Percentiles rank a stretch among this genome's conserved stretches.
phyloP scores from a whole-genome alignment of 2,888 invertebrate species.

The Agonopterix heracliana region DNA sequence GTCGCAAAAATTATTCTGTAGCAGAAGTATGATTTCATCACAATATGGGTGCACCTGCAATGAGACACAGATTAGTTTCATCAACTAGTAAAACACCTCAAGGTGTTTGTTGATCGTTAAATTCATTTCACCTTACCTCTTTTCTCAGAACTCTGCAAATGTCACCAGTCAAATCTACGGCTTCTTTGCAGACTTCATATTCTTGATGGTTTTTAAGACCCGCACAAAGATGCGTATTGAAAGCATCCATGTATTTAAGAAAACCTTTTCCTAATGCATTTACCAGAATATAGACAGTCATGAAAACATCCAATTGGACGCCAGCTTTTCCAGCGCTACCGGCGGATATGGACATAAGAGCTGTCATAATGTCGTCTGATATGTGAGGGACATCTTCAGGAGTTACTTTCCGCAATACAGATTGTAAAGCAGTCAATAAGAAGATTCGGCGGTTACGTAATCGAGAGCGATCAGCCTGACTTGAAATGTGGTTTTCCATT shows the following conservation, averaged over 20 bases:
- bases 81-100: too few relatives aligned
- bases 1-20: constrained; percentile 94
- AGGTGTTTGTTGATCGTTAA: too few relatives aligned
- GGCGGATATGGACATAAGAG: constrained; percentile 95
- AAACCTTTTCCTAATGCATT: constrained; percentile 96
- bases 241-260: constrained; percentile 97
- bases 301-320: constrained; percentile 98
- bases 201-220: constrained; percentile 97
- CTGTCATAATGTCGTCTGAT: constrained; percentile 97
- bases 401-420: constrained; percentile 95
- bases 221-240: constrained; percentile 93
- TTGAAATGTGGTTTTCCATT: constrained; percentile 93
- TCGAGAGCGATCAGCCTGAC: constrained; percentile 91
- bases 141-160: constrained; percentile 93
- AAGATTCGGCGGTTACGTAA: constrained; percentile 97
- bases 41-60: constrained; percentile 88
- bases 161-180: constrained; percentile 98
- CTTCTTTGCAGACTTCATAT: constrained; percentile 93
- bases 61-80: not conserved
- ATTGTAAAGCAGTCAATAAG: constrained; percentile 97
- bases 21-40: constrained; percentile 95
- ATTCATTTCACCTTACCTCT: constrained; percentile 68
- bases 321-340: constrained; percentile 92
- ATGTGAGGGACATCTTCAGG: constrained; percentile 97
- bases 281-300: constrained; percentile 96